Conservation (phyloP, 2,797 vertebrate species). For the Falco berigora region DNA sequence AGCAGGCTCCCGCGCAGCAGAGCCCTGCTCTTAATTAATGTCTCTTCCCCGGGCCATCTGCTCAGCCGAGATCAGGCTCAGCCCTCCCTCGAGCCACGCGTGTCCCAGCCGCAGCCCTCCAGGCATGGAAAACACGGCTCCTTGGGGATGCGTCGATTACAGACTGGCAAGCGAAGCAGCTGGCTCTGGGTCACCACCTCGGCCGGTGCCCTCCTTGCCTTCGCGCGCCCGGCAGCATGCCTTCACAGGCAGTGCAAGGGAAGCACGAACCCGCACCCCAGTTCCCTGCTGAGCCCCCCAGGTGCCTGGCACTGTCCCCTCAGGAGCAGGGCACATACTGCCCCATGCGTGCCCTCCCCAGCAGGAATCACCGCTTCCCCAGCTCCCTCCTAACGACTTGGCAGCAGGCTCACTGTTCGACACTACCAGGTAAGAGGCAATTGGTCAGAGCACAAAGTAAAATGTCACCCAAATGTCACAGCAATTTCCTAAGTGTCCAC, state of each 20-base stretch:
- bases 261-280: background rate
- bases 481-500: background rate
- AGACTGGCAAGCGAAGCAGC: accelerated
- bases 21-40: background rate
- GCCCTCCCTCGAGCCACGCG: background rate
- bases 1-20: background rate
- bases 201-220: background rate
- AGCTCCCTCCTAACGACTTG: background rate
- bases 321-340: background rate
- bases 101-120: background rate
- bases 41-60: background rate
- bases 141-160: background rate
- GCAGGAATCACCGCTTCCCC: background rate
- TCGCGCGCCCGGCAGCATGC: accelerated
- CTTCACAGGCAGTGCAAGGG: accelerated
- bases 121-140: background rate
- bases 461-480: constrained; percentile 42
- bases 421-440: background rate
- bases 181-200: background rate
- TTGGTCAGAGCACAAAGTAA: background rate
- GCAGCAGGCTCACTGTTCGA: background rate
- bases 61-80: background rate
- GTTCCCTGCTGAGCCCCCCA: accelerated
- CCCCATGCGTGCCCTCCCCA: accelerated
- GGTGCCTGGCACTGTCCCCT: accelerated